Percentiles rank a stretch among this genome's conserved stretches.
Evolutionary conservation across 1,140 invertebrate genomes (phyloP).

Genomic region (Melipona quadrifasciata): DNA sequence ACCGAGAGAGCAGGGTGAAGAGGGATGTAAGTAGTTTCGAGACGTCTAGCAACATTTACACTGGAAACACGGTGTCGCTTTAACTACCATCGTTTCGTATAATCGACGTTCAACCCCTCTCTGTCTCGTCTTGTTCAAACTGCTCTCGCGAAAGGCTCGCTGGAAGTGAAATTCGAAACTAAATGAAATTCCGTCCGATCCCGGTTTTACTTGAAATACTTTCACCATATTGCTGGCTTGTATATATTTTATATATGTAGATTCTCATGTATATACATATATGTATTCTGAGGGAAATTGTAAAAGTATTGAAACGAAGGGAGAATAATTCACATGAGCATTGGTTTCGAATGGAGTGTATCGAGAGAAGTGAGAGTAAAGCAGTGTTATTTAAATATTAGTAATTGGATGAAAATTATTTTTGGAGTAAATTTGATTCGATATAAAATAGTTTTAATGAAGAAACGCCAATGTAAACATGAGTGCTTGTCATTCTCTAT

Average conservation of each 20-base stretch:
- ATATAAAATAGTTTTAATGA: background rate
- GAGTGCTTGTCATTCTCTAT: background rate
- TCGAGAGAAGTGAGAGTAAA: no score
- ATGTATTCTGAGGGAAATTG: background rate
- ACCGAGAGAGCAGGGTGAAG: background rate
- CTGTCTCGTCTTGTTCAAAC: background rate
- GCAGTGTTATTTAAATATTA: background rate
- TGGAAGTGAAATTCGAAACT: slow-evolving; percentile 33
- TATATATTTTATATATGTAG: background rate
- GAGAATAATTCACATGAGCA: background rate
- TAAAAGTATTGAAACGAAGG: background rate
- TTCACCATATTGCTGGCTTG: background rate
- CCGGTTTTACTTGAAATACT: slow-evolving; percentile 18
- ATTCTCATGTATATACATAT: background rate
- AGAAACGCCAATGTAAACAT: background rate
- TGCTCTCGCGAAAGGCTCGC: background rate
- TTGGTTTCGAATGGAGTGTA: background rate
- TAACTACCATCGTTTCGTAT: slow-evolving; percentile 19
- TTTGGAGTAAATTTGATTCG: no score
- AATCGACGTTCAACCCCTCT: slow-evolving; percentile 19
- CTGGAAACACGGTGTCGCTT: slow-evolving; percentile 26
- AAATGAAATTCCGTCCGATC: slow-evolving; percentile 33
- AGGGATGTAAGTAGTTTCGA: slow-evolving; percentile 44
- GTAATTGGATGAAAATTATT: background rate
- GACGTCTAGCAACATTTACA: slow-evolving; percentile 39